These are phyloP conservation scores for Menidia menidia DNA, from an alignment of 2,797 vertebrate genomes.

Conservation along the genomic window DNA sequence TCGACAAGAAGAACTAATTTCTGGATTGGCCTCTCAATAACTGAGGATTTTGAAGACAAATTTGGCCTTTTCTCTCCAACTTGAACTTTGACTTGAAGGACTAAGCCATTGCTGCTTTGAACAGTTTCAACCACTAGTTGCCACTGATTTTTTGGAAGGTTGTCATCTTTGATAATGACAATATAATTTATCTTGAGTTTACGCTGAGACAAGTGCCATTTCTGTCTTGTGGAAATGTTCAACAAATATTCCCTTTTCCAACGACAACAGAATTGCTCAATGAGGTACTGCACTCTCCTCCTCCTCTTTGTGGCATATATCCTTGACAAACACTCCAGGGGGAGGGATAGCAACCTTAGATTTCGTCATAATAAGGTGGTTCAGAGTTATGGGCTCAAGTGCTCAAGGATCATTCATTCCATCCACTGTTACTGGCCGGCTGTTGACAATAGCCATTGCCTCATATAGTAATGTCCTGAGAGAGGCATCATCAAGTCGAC, in stretches of 20 bases:
- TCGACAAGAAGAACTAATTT: too few relatives aligned
- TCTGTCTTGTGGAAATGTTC: not conserved
- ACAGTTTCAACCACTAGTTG: not conserved
- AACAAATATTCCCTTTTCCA: slow-evolving; percentile 19
- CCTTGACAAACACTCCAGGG: slow-evolving; percentile 1
- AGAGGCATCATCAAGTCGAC: not conserved
- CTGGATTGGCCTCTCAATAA: too few relatives aligned
- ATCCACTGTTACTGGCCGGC: not conserved
- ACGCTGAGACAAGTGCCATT: not conserved
- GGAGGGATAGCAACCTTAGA: not conserved
- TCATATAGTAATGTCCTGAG: slow-evolving; percentile 2
- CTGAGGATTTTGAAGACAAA: too few relatives aligned
- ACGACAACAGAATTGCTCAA: not conserved
- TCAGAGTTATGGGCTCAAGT: not conserved
- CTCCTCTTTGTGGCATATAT: slow-evolving; percentile 1
- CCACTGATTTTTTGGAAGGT: not conserved
- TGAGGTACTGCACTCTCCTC: not conserved
- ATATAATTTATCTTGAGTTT: slow-evolving; percentile 10
- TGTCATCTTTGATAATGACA: not conserved
- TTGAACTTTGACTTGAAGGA: too few relatives aligned
- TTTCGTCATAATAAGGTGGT: slow-evolving; percentile 7
- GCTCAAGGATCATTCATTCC: not conserved
- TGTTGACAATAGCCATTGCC: not conserved
- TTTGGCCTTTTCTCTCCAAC: too few relatives aligned
- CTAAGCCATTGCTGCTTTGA: too few relatives aligned